Conservation (phyloP, 2,888 invertebrate species). For the Spatulosminthurus flaviceps region DNA sequence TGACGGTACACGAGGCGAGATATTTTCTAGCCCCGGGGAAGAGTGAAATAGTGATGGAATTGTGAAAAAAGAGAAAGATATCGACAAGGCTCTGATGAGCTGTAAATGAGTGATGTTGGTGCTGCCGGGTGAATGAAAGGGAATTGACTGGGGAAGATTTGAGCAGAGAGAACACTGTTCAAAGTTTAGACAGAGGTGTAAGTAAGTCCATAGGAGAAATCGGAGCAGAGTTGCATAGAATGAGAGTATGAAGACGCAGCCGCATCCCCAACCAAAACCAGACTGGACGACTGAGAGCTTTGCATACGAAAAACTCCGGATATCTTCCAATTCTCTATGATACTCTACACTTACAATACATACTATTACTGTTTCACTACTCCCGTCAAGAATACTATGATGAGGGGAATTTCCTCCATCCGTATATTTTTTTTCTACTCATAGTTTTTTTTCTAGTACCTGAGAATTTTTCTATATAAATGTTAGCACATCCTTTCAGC, state of each 20-base stretch:
- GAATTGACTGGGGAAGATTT: slow-evolving; percentile 23
- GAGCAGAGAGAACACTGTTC: slow-evolving; percentile 22
- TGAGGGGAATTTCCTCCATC: background rate
- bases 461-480: background rate
- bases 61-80: background rate
- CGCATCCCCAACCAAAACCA: slow-evolving; percentile 24
- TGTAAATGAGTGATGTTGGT: slow-evolving; percentile 18
- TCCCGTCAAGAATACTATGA: background rate
- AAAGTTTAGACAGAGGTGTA: slow-evolving; percentile 2
- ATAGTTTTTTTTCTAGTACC: too few species aligned
- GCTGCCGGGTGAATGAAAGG: slow-evolving; percentile 20
- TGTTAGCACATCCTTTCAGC: background rate
- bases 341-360: background rate
- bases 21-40: background rate
- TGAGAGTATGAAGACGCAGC: slow-evolving; percentile 15
- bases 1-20: background rate
- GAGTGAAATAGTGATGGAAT: background rate
- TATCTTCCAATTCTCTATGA: background rate
- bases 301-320: background rate
- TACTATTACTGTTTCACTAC: background rate
- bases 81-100: slow-evolving; percentile 4
- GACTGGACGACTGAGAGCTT: slow-evolving; percentile 1
- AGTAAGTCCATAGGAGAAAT: slow-evolving; percentile 11
- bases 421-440: background rate
- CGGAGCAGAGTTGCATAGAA: background rate